Evolutionary conservation across 23 tunicate genomes (phyloP), one percentile per base, ranked within the genome.

Genomic region (Styela plicata): DNA sequence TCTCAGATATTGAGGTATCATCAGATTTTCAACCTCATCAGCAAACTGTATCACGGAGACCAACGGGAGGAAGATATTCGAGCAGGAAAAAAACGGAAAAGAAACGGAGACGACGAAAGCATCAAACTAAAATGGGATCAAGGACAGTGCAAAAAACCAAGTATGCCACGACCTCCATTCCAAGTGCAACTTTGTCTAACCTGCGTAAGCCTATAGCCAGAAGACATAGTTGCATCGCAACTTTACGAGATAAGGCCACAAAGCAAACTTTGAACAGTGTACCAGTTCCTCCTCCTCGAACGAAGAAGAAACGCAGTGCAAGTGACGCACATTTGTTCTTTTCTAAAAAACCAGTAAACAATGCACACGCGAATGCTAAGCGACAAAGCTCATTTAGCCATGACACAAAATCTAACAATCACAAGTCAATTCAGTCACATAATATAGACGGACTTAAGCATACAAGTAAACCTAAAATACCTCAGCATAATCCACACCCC

Each of bases 191-290:
- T 5, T 44, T 13, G 7, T 5, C 7, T 5, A 44, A 44, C 57
- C 13, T 44, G 13, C 77, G 34, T 34, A 71, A 71, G 29, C 77
- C 77, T 26, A 71, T 71, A 71, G 16, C 77, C 34, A 71, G 77
- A 71, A 71, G 77, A 19, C 77, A 19, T 17, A 71, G 77, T 17
- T 28, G 32, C 34, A 26, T 7, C 5, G 23, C 34, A 21, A 28
- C 77, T 3, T 28, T 71, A 71, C 31, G 16, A 28, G 31, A 25
- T 7, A 66, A 66, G 16, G 71, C 16, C 71, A 33, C 18, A 31
- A 27, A 36, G 7, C 34, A 71, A 5, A 5, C 34, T 3, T 5
- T 66, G 5, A 44, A 7, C 57, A 44, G 57, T 13, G 13, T 44
- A 13, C 57, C 57, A 13, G 13, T 44, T 13, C 57, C 57, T 5